Conservation (phyloP, 2,797 vertebrate genomes). For the Lacerta viridis region DNA sequence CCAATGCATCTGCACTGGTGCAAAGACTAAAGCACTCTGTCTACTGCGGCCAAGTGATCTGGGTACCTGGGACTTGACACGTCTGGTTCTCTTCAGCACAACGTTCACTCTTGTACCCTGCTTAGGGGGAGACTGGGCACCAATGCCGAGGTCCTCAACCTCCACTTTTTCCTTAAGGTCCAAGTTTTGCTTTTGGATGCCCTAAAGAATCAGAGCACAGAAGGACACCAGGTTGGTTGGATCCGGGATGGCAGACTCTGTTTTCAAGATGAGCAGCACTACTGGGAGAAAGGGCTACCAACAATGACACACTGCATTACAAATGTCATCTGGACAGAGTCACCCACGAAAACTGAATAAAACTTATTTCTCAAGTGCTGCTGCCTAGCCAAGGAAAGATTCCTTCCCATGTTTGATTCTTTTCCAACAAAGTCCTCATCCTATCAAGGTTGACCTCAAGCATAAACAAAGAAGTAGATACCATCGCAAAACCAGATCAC, state of each 20-base stretch:
- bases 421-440: constrained; percentile 1
- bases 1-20: neutral
- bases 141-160: constrained; percentile 83
- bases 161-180: constrained; percentile 90
- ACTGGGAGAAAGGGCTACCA: neutral
- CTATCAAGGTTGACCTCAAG: rapidly evolving
- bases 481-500: rapidly evolving
- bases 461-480: neutral
- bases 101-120: constrained; percentile 79
- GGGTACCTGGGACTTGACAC: constrained; percentile 84
- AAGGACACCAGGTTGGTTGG: constrained; percentile 59
- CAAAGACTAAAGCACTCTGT: constrained; percentile 14
- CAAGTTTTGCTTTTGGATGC: constrained; percentile 89
- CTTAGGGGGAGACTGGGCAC: constrained; percentile 79
- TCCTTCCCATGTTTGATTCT: neutral
- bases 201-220: constrained; percentile 82
- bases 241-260: constrained; percentile 39
- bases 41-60: neutral
- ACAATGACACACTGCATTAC: constrained; percentile 21
- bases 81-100: constrained; percentile 83
- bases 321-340: constrained; percentile 4
- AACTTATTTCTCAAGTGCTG: neutral
- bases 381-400: constrained; percentile 20
- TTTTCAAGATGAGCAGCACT: constrained; percentile 35
- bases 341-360: neutral